Base-by-base conservation (phyloP, 2,888 invertebrate genomes). In the Andrena minutula region DNA sequence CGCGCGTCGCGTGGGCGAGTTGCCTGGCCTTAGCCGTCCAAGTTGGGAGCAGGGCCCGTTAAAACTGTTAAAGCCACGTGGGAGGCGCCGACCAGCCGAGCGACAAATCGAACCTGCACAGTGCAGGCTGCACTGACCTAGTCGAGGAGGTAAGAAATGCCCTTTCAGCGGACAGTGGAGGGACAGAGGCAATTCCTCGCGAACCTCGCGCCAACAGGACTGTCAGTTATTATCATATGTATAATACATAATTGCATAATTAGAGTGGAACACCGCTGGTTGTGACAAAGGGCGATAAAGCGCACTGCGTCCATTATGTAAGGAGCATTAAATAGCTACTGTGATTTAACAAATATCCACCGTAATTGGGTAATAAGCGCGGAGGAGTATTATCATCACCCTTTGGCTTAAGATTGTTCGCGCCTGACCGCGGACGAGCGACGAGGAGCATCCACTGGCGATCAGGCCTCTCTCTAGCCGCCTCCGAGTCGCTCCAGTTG, bases 21-120 rank as follows among this genome's bases (percentile, higher is more conserved):
- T 74, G 86, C 86, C 87, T 86, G 87, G 87, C 88, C 89, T 91
- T 89, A 89, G 87, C 87, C 86, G 90, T 87, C 88, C 83, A 88
- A 90, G 84, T 86, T 84, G 85, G 75, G 79, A 78, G 80, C 87
- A 86, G 66, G 75, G 76, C 66, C 86, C 83, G 83, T 86, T 89
- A 83, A 86, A 89, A 87, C 83, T 83, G 86, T 82, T 75, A 64
- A 75, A 75, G 7, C 87, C 84, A 88, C 87, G 90, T 90, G 88
- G 90, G 89, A 86, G 90, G 86, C 77, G 53, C 73, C 23, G 16
- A 47, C 35, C 5, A n/a, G 32, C 10, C 58, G 26, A 47, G 16
- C 20, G 20, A 47, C 56, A 26, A 74, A 73, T 7, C 3, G 20
- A 8, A 35, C 8, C 10, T 35, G 10, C 5, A 53, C 0, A n/a